Base-by-base conservation (phyloP, 1,140 invertebrate species). In the Papilio dardanus region DNA sequence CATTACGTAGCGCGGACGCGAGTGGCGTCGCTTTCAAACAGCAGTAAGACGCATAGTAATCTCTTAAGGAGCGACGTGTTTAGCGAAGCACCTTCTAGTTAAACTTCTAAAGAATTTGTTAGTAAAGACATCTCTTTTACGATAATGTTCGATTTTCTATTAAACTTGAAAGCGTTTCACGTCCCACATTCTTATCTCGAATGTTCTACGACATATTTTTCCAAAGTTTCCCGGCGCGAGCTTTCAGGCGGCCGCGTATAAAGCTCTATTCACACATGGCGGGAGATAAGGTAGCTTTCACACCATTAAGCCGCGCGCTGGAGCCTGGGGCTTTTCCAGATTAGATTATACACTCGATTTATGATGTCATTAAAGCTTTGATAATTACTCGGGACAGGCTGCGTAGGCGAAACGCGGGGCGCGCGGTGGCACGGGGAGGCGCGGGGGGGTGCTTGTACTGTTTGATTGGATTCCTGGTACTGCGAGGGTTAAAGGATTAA, bases 341-440 rank as follows among this genome's bases (percentile, higher is more conserved):
- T 94, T 94, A 94, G 93, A 94, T 94, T 94, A 94, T 93, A 93
- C 91, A 92, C 87, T 92, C 88, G 92, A 94, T 94, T 94, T 94
- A 94, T 93, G 91, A 90, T 81, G 92, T 93, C 92, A 94, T 94
- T 94, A 93, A 93, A 93, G 92, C 93, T 91, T 91, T 93, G 93
- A 94, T 94, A 94, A 94, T 94, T 94, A 93, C 91, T 91, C 88
- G 90, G 91, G 91, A 91, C 90, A 91, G 89, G 88, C 91, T 93
- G 91, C 88, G 91, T 91, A 90, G 90, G 89, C 88, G 88, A 89
- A 85, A 83, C 83, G 85, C 83, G 81, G 76, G 77, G 65, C 84
- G 81, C 79, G 81, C 81, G 77, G 74, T 21, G 35, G 74, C 68
- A 66, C 71, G 81, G 77, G 82, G 79, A 46, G 69, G 69, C 46